Evolutionary conservation across 1,140 invertebrate species (phyloP), one percentile per base, ranked within the genome.

Genomic region (Eumeta japonica): DNA sequence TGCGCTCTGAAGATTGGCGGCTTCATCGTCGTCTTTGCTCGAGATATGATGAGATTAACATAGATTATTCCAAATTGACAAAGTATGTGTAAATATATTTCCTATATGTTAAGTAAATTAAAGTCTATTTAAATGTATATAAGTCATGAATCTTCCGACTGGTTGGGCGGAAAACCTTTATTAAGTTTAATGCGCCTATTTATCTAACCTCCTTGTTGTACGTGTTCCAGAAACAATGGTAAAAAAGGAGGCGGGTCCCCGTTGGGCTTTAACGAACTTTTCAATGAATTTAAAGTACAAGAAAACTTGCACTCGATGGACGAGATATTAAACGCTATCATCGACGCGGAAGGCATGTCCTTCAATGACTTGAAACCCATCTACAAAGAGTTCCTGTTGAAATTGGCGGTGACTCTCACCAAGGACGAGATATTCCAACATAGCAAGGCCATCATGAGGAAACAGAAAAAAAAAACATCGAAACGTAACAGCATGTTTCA

Each of bases 341-440:
- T 93, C 42, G 88, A 92, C 72, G 83, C 88, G 1, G 87, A 92
- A 58, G 90, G 91, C 32, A 93, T 94, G 89, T 91, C 88, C 13
- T 94, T 92, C 68, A 93, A 92, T 71, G 89, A 92, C 48, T 72
- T 93, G 31, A 92, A 92, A 63, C 90, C 91, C 2, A 86, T 92
- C 24, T 92, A 94, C 59, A 90, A 92, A 65, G 90, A 93, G 72
- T 90, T 93, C 54, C 70, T 93, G 15, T 61, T 93, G 28, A 92
- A 92, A 74, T 72, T 93, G 35, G 88, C 90, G 0, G 82, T 92
- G 0, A 92, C 90, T 0, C 67, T 94, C 12, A 92, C 89, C 12
- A 90, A 92, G 67, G 91, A 93, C 51, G 90, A 94, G 68, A 76
- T 93, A 35, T 93, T 92, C 58, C 87, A 92, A 57, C 82, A 90